Conservation (phyloP, 2,888 invertebrate species). For the Cryptocheilus praepositus region DNA sequence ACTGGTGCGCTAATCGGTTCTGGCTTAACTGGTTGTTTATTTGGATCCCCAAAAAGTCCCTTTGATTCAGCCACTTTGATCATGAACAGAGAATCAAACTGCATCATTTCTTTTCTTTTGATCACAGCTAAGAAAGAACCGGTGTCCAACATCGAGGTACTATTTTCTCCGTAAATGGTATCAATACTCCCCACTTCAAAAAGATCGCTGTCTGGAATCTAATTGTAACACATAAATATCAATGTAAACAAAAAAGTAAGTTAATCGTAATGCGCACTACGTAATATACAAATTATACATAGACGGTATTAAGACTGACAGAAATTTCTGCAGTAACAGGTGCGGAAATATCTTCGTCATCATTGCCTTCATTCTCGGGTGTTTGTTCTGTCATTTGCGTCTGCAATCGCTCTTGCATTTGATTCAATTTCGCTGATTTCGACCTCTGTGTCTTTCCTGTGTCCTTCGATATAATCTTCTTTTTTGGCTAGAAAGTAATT, state of each 20-base stretch:
- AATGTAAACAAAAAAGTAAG: background rate
- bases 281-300: too few species aligned
- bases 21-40: conserved; percentile 68
- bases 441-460: background rate
- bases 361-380: background rate
- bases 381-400: background rate
- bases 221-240: conserved; percentile 13
- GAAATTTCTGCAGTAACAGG: conserved; percentile 8
- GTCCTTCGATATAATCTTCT: background rate
- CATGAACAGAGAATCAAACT: conserved; percentile 88
- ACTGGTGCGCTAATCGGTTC: conserved; percentile 45
- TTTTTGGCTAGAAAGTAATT: conserved; percentile 19
- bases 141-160: conserved; percentile 71
- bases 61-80: conserved; percentile 89
- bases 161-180: conserved; percentile 77
- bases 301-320: conserved; percentile 34
- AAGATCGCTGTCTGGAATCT: conserved; percentile 84
- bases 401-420: conserved; percentile 5
- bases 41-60: conserved; percentile 82
- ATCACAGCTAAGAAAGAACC: conserved; percentile 83
- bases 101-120: conserved; percentile 84
- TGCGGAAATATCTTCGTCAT: background rate
- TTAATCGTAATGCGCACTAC: background rate
- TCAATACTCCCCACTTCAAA: conserved; percentile 82
- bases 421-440: conserved; percentile 1